phyloP scores from a whole-genome alignment of 2,888 invertebrate species.

The Cataglyphis altisquamis region DNA sequence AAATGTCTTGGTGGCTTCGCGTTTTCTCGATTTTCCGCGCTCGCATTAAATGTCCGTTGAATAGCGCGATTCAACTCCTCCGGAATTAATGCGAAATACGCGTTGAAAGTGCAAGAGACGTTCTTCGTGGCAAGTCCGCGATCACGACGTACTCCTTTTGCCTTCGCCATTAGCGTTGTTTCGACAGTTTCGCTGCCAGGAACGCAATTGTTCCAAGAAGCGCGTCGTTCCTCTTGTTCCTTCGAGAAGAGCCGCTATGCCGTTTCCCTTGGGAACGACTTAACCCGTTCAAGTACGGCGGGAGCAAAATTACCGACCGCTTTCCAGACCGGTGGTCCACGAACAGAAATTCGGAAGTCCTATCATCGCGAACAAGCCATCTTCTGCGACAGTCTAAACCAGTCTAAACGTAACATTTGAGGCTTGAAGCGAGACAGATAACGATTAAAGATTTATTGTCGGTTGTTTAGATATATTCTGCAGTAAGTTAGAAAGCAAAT shows the following conservation, averaged over 20 bases:
- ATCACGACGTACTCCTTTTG: slow-evolving; percentile 41
- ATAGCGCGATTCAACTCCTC: slow-evolving; percentile 15
- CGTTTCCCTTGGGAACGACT: slow-evolving; percentile 61
- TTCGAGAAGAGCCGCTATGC: slow-evolving; percentile 44
- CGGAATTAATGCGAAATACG: slow-evolving; percentile 29
- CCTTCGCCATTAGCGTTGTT: slow-evolving; percentile 49
- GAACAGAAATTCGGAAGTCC: slow-evolving; percentile 59
- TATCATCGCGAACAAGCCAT: slow-evolving; percentile 54
- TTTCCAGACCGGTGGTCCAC: slow-evolving; percentile 62
- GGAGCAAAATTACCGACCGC: slow-evolving; percentile 66
- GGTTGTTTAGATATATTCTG: background rate
- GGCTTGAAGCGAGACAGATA: background rate
- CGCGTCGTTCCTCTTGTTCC: slow-evolving; percentile 6
- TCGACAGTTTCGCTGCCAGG: slow-evolving; percentile 57
- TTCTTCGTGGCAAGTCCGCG: slow-evolving; percentile 12
- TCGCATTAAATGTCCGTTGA: slow-evolving; percentile 6
- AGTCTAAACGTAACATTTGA: slow-evolving; percentile 26
- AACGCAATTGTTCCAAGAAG: slow-evolving; percentile 59
- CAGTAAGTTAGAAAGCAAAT: background rate
- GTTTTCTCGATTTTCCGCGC: slow-evolving; percentile 1
- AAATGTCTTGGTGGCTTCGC: slow-evolving; percentile 2
- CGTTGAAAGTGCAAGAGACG: slow-evolving; percentile 21
- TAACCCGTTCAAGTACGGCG: slow-evolving; percentile 59
- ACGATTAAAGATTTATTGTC: slow-evolving; percentile 4
- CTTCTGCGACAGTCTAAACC: background rate